Conservation (phyloP, 1,140 invertebrate genomes). For the Bombus sylvicola region DNA sequence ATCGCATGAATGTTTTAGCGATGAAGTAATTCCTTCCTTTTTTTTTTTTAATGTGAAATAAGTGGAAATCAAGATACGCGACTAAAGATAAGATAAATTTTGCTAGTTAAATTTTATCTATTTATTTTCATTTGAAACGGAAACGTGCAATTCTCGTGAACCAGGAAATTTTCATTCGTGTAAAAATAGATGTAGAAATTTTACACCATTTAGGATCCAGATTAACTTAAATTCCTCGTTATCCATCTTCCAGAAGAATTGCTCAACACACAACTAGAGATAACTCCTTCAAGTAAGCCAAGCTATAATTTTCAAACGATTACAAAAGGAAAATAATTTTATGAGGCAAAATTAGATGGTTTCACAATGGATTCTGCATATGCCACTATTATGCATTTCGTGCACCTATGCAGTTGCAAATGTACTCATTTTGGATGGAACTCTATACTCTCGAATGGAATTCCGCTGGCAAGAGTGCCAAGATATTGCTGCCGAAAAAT, state of each 20-base stretch:
- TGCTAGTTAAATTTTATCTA: background rate
- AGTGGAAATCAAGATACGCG: background rate
- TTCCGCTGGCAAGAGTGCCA: background rate
- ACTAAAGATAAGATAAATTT: background rate
- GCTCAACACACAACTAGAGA: background rate
- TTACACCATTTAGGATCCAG: background rate
- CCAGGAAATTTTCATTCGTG: background rate
- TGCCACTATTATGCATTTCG: constrained; percentile 11
- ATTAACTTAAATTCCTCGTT: constrained; percentile 2
- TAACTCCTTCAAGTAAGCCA: constrained; percentile 7
- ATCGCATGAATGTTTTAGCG: background rate
- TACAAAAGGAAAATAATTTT: constrained; percentile 23
- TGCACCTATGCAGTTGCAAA: background rate
- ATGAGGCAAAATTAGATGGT: constrained; percentile 18
- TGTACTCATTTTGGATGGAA: background rate
- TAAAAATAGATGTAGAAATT: background rate
- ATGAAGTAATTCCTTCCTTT: background rate
- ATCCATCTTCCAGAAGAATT: background rate
- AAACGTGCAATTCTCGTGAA: background rate
- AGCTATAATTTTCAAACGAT: constrained; percentile 3
- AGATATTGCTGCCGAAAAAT: background rate
- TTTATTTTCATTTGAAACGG: background rate
- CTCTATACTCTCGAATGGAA: background rate
- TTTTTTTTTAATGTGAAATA: no score
- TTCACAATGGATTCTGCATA: constrained; percentile 24